Conservation (phyloP, 2,797 vertebrate species). For the Chromobotia macracanthus region DNA sequence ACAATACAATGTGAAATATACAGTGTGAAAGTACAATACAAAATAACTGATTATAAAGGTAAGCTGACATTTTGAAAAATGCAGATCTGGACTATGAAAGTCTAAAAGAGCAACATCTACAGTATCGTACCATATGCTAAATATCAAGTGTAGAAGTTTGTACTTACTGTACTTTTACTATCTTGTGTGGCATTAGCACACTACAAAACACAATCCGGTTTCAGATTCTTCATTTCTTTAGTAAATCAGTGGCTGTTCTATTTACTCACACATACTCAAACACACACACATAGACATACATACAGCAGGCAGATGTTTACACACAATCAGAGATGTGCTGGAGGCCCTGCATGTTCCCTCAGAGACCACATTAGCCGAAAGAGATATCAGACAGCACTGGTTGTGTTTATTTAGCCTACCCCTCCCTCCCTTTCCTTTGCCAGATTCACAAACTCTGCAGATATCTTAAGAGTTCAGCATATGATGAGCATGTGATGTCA, state of each 20-base stretch:
- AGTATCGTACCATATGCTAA: background rate
- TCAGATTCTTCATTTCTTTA: conserved; percentile 7
- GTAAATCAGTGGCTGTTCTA: background rate
- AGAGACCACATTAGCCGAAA: conserved; percentile 61
- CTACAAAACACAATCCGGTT: conserved; percentile 20
- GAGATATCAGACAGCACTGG: conserved; percentile 53
- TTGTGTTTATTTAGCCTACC: conserved; percentile 59
- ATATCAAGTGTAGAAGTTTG: background rate
- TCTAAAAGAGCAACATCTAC: background rate
- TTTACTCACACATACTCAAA: background rate
- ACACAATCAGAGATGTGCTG: background rate
- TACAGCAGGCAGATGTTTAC: conserved; percentile 2
- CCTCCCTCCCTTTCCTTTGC: conserved; percentile 53
- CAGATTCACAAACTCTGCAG: conserved; percentile 48
- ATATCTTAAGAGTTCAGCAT: conserved; percentile 1
- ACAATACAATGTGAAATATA: too few relatives aligned
- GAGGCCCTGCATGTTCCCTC: conserved; percentile 50
- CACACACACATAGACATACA: background rate
- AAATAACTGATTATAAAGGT: too few relatives aligned
- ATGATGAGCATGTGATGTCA: conserved; percentile 32
- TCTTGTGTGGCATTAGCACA: conserved; percentile 12
- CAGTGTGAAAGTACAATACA: too few relatives aligned
- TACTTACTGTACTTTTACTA: conserved; percentile 41
- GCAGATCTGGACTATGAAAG: background rate
- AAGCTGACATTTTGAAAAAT: background rate